Percentiles rank a stretch among this genome's conserved stretches.
Evolutionary conservation across 2,797 vertebrate genomes (phyloP).

Genomic region (Graptemys geographica): DNA sequence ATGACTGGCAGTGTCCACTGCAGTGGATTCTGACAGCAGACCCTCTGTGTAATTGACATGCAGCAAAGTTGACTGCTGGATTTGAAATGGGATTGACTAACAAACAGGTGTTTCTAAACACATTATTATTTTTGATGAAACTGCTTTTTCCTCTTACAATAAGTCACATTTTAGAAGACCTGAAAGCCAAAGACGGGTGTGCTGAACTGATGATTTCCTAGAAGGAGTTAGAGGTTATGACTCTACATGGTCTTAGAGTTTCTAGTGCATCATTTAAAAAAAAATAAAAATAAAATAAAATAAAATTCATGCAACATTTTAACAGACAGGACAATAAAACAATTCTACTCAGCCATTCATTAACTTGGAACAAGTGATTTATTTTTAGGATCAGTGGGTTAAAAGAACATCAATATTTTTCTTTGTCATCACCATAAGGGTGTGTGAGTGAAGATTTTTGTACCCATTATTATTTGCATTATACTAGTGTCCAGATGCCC

Average conservation of each 20-base stretch:
- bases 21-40: not conserved
- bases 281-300: not conserved
- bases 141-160: not conserved
- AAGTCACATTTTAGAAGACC: not conserved
- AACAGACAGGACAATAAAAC: not conserved
- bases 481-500: not conserved
- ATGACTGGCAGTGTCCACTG: not conserved
- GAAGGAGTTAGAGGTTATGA: not conserved
- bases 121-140: not conserved
- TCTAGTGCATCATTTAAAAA: not conserved
- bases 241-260: not conserved
- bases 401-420: fast-evolving
- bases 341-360: not conserved
- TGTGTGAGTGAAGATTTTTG: not conserved
- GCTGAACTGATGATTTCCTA: not conserved
- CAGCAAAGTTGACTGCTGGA: not conserved
- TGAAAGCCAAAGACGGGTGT: not conserved
- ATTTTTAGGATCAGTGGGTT: not conserved
- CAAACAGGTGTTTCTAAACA: not conserved
- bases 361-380: not conserved
- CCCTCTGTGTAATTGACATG: fast-evolving
- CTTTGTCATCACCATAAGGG: not conserved
- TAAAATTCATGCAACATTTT: not conserved
- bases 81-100: not conserved
- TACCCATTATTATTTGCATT: not conserved